Base-by-base conservation (phyloP, 2,888 invertebrate species). In the Lamellibrachia columna region DNA sequence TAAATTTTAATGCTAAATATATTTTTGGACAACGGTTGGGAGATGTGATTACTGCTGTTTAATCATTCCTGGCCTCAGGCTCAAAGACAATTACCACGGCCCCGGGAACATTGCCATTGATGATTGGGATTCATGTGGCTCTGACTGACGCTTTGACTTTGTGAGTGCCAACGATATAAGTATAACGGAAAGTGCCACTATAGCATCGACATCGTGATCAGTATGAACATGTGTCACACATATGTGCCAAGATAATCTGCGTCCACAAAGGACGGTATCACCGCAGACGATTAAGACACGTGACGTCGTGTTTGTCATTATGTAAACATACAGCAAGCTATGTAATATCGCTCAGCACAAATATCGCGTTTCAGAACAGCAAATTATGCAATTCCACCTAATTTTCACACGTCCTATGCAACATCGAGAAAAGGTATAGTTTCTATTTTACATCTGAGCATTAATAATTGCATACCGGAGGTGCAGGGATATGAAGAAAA, bases 301-400 rank as follows among this genome's bases (percentile, higher is more conserved):
- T 75, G 75, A 75, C 75, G n/a, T 15, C 75, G 75, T 22, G 75
- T 75, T 75, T 75, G 75, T 75, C 75, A 75, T 75, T 75, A 75
- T 75, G 22, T 75, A 75, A 75, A 75, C 75, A 75, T 75, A 22
- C 75, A 75, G 75, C 75, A 75, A 22, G 75, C 75, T n/a, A 75
- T 75, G n/a, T n/a, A 75, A 75, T 75, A 75, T 75, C 75, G 75
- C 75, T 75, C 75, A 75, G 75, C 75, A 75, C 75, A 15, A 75
- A 75, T 22, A 75, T 22, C n/a, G 75, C 11, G 22, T 75, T 75
- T 75, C 75, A 75, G 4, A 75, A 75, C 22, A 75, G 75, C 75
- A 22, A 11, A 75, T 75, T 75, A n/a, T 75, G 75, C 75, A 15
- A 75, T n/a, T 75, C 75, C 22, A 22, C n/a, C 3, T 75, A 22